Base-by-base conservation (phyloP, 2,888 invertebrate genomes). In the Strigamia crassipes region DNA sequence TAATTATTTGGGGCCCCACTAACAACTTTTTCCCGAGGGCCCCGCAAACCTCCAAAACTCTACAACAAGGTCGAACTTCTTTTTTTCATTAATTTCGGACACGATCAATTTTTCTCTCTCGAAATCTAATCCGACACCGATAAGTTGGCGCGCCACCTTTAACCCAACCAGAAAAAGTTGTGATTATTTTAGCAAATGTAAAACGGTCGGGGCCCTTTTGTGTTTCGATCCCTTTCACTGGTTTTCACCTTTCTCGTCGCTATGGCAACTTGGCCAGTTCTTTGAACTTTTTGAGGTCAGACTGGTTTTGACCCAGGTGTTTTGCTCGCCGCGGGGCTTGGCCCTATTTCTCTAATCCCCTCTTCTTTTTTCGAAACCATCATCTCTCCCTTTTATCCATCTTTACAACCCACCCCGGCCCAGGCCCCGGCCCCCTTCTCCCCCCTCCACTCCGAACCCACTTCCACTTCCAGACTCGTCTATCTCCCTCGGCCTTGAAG, bases 251-350 rank as follows among this genome's bases (percentile, higher is more conserved):
- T 66, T 61, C 1, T 61, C 27, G 61, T 66, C 18, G 21, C 21
- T 1, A 23, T 23, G 61, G 46, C 15, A 46, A 46, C 46, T 13
- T 46, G 46, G 46, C 46, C 46, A 46, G 61, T 66, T 66, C 61
- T 66, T 66, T 66, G 61, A 66, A 66, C 61, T 66, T 66, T 66
- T 66, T 66, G 61, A 66, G 61, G 61, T 66, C 61, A 66, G 61
- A 66, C 61, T 66, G 61, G 61, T 66, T 66, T 66, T 66, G 61
- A 66, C 61, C 61, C 61, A 66, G 23, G 41, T 78, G 78, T 78
- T 78, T 41, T 78, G 6, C 15, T 78, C 15, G 78, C 78, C 78
- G 12, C 78, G 78, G 38, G 34, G 78, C 41, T 78, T 78, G 34
- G 38, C 78, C 34, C 41, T 41, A 31, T 78, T 78, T 78, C 78